These are phyloP conservation scores for Podarcis siculus DNA, from an alignment of 2,797 vertebrate genomes.

Conservation along the genomic window DNA sequence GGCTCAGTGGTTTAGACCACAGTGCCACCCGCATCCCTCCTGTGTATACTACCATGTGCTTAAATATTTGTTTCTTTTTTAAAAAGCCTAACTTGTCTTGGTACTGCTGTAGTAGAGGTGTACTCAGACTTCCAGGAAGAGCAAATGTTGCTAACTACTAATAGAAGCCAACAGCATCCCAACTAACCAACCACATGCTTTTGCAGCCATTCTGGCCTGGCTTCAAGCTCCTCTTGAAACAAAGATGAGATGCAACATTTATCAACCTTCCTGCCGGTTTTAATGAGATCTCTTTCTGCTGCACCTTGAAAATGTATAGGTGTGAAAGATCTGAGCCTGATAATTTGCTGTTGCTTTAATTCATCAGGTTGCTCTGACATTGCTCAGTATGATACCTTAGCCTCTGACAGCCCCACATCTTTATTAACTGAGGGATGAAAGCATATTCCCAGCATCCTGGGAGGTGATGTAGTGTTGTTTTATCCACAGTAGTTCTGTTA, in stretches of 20 bases:
- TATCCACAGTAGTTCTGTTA: constrained; percentile 11
- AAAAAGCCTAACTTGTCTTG: not conserved
- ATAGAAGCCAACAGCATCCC: not conserved
- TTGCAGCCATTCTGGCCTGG: not conserved
- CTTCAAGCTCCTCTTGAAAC: constrained; percentile 14
- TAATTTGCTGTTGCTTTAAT: constrained; percentile 15
- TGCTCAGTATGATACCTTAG: constrained; percentile 8
- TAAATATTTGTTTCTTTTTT: constrained; percentile 14
- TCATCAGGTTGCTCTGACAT: constrained; percentile 11
- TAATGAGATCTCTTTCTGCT: not conserved
- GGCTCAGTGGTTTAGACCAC: no score
- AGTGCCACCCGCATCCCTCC: no score
- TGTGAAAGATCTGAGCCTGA: not conserved
- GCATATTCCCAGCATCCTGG: constrained; percentile 1
- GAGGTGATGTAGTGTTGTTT: not conserved
- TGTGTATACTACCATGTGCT: not conserved
- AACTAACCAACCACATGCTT: not conserved
- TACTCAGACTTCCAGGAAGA: no score
- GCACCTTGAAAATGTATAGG: not conserved
- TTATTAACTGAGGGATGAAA: constrained; percentile 21
- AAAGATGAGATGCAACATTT: constrained; percentile 13
- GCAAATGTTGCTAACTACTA: no score
- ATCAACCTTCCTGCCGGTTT: constrained; percentile 10
- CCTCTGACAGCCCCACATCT: constrained; percentile 3
- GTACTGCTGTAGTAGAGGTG: not conserved